Evolutionary conservation across 2,888 invertebrate species (phyloP).

Genomic region (Heliconius aoede): DNA sequence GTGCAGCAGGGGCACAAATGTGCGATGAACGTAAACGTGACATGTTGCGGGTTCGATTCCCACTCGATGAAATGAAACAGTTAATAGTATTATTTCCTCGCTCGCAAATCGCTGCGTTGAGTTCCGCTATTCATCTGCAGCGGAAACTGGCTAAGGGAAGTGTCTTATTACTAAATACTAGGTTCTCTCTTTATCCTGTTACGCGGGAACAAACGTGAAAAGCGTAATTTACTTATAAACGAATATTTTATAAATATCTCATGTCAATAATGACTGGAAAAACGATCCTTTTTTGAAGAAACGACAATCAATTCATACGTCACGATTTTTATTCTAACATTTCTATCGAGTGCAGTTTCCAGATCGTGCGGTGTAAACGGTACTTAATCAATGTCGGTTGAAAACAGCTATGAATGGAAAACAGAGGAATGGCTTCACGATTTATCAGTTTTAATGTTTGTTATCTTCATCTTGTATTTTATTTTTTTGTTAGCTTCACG

Average conservation of each 20-base stretch:
- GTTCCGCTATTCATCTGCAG: background rate
- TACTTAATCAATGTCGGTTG: slow-evolving; percentile 19
- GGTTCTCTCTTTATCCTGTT: background rate
- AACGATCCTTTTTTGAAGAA: background rate
- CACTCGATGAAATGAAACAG: too few relatives aligned
- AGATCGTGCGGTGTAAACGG: slow-evolving; percentile 32
- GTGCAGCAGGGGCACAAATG: too few relatives aligned
- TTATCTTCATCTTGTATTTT: background rate
- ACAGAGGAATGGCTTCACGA: slow-evolving; percentile 3
- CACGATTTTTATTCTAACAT: slow-evolving; percentile 30
- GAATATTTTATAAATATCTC: too few relatives aligned
- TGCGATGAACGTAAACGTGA: too few relatives aligned
- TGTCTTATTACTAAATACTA: background rate
- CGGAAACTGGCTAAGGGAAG: background rate
- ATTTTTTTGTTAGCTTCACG: background rate
- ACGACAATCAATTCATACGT: slow-evolving; percentile 27
- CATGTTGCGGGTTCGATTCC: too few relatives aligned
- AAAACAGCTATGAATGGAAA: slow-evolving; percentile 24
- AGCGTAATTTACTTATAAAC: too few relatives aligned
- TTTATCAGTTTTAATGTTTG: slow-evolving; percentile 25
- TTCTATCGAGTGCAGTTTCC: slow-evolving; percentile 27
- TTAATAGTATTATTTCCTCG: too few relatives aligned
- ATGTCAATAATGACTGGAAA: too few relatives aligned
- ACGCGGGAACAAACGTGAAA: too few relatives aligned
- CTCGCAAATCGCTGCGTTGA: background rate